A percentile compares a stretch with the other conserved stretches of the same genome.
These are phyloP conservation scores for Drosophila cognata DNA, from an alignment of 2,888 invertebrate genomes.

Conservation along the genomic window DNA sequence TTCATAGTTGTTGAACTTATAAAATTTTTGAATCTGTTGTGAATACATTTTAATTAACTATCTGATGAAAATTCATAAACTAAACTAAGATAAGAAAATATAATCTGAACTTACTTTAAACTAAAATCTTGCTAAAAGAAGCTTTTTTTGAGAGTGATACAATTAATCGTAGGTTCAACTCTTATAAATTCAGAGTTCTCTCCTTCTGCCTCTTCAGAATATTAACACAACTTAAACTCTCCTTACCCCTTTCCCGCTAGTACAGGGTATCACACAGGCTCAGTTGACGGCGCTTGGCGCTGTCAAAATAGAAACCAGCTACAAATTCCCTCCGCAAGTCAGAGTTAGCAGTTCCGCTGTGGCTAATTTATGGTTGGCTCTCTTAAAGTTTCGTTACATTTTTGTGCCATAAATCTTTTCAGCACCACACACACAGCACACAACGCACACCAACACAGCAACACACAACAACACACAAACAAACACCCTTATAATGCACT, in stretches of 20 bases:
- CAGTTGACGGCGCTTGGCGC: conserved; percentile 26
- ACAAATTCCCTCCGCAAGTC: conserved; percentile 42
- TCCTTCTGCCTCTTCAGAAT: neutral
- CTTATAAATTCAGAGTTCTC: neutral
- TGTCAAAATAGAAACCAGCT: conserved; percentile 53
- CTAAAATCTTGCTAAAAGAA: too few relatives aligned
- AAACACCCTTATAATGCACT: conserved; percentile 60
- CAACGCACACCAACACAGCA: conserved; percentile 6
- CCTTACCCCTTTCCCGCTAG: neutral
- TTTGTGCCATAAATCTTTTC: conserved; percentile 77
- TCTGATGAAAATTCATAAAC: neutral
- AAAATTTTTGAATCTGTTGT: neutral
- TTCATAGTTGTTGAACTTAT: neutral
- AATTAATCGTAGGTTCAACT: neutral
- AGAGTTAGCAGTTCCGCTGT: conserved; percentile 36
- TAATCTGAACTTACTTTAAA: neutral
- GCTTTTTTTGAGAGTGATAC: neutral
- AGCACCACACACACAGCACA: conserved; percentile 48
- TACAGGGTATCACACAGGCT: conserved; percentile 30
- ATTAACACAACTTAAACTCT: neutral
- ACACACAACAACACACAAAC: neutral
- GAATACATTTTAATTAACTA: neutral
- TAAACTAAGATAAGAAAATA: neutral
- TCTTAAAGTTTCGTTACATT: conserved; percentile 73
- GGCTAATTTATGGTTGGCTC: conserved; percentile 73